These are phyloP conservation scores for Drosophila subpulchrella DNA, from an alignment of 1,140 invertebrate genomes.

Conservation along the genomic window DNA sequence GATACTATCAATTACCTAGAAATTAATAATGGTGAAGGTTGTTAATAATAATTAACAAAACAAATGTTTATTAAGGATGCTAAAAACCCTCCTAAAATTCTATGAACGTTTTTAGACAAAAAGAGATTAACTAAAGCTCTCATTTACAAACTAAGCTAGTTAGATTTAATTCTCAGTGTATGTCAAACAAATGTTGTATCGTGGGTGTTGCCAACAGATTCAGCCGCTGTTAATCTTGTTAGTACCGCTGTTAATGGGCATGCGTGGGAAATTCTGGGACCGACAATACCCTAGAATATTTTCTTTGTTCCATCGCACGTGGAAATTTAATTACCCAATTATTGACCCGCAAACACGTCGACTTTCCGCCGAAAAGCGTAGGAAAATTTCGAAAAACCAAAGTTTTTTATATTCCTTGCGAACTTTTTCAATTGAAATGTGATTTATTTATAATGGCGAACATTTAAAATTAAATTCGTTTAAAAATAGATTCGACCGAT, in stretches of 20 bases:
- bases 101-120: no score
- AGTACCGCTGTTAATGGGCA: slow-evolving; percentile 34
- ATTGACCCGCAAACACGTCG: slow-evolving; percentile 28
- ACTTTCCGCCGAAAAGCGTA: slow-evolving; percentile 35
- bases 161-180: neutral
- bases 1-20: neutral
- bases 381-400: slow-evolving; percentile 22
- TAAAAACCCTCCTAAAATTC: no score
- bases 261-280: slow-evolving; percentile 46
- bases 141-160: no score
- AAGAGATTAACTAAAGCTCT: no score
- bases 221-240: slow-evolving; percentile 21
- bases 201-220: slow-evolving; percentile 37
- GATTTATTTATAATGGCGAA: slow-evolving; percentile 49
- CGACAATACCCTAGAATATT: slow-evolving; percentile 36
- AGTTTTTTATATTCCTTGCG: slow-evolving; percentile 6
- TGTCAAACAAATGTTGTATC: slow-evolving; percentile 30
- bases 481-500: slow-evolving; percentile 40
- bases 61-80: neutral
- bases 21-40: no score
- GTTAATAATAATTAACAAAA: neutral
- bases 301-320: slow-evolving; percentile 18
- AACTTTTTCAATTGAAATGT: slow-evolving; percentile 39
- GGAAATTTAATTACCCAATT: slow-evolving; percentile 36
- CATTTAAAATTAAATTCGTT: slow-evolving; percentile 49